These are phyloP conservation scores for Apistogramma diplotaenia DNA, from an alignment of 2,113 vertebrate species.

Conservation along the genomic window DNA sequence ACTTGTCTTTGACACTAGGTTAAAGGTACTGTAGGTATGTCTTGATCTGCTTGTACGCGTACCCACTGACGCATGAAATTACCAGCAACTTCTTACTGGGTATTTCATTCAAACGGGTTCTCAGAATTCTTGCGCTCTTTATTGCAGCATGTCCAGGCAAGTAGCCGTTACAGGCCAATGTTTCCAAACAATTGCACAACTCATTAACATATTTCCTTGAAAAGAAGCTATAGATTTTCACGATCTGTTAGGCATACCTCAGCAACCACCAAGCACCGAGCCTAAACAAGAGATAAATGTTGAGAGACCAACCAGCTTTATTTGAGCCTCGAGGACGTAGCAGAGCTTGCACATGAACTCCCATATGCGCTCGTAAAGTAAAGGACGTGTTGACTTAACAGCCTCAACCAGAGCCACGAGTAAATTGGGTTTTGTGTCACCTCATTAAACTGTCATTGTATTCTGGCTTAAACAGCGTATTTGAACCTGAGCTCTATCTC, in stretches of 20 bases:
- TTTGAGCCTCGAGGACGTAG: background rate
- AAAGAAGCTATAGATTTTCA: background rate
- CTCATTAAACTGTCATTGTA: background rate
- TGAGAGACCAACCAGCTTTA: background rate
- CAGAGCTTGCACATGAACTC: background rate
- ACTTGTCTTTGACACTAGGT: background rate
- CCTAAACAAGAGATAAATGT: background rate
- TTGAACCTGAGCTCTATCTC: background rate
- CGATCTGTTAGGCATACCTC: background rate
- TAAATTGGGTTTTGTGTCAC: background rate
- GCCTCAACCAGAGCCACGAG: background rate
- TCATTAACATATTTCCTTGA: background rate
- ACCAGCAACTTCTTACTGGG: background rate
- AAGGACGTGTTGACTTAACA: background rate
- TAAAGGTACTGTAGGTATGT: background rate
- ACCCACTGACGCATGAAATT: background rate
- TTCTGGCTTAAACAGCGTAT: background rate
- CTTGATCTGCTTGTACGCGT: background rate
- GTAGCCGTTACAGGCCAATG: constrained; percentile 25
- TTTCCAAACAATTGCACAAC: background rate
- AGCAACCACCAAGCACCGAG: background rate
- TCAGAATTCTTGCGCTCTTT: background rate
- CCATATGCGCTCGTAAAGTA: background rate
- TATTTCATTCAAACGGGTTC: background rate
- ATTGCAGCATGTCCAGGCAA: constrained; percentile 36